Base-by-base conservation (phyloP, 1,140 invertebrate genomes). In the Brachionus koreanus region DNA sequence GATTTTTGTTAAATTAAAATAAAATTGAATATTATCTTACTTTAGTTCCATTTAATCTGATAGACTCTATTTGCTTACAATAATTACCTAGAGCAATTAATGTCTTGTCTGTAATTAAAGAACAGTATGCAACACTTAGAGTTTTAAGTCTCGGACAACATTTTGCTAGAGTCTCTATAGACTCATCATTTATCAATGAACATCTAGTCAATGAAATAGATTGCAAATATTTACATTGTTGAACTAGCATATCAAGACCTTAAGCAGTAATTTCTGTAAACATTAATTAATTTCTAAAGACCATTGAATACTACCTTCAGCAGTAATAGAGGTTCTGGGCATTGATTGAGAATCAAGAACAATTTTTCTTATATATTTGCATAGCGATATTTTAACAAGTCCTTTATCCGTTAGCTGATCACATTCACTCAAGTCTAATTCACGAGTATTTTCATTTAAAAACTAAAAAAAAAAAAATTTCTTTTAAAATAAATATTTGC, bases 351-450 rank as follows among this genome's bases (percentile, higher is more conserved):
- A 79, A 61, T 79, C 57, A 9, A 79, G 49, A 57, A 35, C 76
- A 25, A 79, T 16, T 65, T 79, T 79, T 23, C 9, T 65, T 25
- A 79, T 10, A 35, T 79, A 16, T 29, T 79, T 79, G 42, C 76
- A 79, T 25, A 39, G 12, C 16, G n/a, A 16, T 12, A 79, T 79
- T 79, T 79, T 57, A 0, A 39, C 7, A 19, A 79, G 49, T 19
- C 46, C 76, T 79, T 43, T 79, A 61, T 79, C 76, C 0, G 33
- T 79, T 0, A 79, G 37, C 13, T 65, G 33, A 23, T 79, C 76
- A 49, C 76, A 79, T 61, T 79, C 76, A 43, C 76, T 79, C 25
- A 79, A 25, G 37, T 79, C 76, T 33, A 79, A 52, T 23, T 42
- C 76, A 37, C 49, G 46, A 12, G 76, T 79, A 61, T 79, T 57